Evolutionary conservation across 2,113 vertebrate species (phyloP).

Genomic region (Pelobates fuscus): DNA sequence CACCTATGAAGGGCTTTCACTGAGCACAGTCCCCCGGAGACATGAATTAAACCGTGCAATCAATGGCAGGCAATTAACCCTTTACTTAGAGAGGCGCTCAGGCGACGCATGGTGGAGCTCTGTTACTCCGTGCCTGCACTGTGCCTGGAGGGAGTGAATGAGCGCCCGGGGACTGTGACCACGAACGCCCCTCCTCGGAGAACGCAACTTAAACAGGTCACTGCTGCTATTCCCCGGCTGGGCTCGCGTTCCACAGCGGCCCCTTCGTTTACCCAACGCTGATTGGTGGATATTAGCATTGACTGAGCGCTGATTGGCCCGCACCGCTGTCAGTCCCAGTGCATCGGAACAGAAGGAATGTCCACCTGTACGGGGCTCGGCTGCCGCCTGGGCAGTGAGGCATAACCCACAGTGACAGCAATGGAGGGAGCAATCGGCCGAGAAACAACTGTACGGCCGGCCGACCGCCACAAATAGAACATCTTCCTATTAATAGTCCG

Average conservation of each 20-base stretch:
- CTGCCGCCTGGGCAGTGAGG: too few species aligned
- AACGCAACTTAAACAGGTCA: neutral
- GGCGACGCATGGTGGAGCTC: too few species aligned
- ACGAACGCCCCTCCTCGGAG: neutral
- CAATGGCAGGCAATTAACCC: neutral
- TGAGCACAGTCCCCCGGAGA: conserved; percentile 11
- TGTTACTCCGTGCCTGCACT: too few species aligned
- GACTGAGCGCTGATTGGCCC: conserved; percentile 5
- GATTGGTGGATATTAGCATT: neutral
- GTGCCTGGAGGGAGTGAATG: too few species aligned
- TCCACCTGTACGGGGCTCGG: conserved; percentile 35
- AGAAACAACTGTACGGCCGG: too few species aligned
- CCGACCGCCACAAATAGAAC: too few species aligned
- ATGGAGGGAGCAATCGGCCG: too few species aligned
- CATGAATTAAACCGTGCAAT: neutral
- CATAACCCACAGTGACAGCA: too few species aligned
- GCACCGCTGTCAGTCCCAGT: neutral
- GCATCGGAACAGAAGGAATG: conserved; percentile 15
- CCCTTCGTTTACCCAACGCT: neutral
- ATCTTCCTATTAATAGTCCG: too few species aligned
- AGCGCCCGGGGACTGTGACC: too few species aligned
- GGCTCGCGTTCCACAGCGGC: neutral
- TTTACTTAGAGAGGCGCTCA: too few species aligned
- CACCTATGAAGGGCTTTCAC: conserved; percentile 1
- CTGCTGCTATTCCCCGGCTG: neutral